Conservation (phyloP, 2,113 vertebrate species). For the Phalacrocorax carbo region DNA sequence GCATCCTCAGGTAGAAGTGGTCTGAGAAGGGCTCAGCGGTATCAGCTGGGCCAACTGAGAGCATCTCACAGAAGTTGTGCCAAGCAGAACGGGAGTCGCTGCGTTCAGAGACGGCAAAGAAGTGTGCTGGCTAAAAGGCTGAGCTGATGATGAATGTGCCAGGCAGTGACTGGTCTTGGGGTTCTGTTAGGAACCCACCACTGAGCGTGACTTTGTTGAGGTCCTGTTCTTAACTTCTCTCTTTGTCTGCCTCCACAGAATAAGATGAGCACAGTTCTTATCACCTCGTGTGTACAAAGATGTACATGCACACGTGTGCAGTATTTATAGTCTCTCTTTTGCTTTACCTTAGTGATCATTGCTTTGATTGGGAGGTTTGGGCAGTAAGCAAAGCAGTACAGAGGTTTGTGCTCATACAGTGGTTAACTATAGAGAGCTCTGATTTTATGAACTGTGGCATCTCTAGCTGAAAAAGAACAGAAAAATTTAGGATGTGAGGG, state of each 20-base stretch:
- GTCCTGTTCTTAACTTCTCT: not conserved
- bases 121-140: not conserved
- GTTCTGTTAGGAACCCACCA: not conserved
- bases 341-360: not conserved
- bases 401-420: not conserved
- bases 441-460: not conserved
- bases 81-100: not conserved
- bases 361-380: not conserved
- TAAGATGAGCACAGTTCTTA: not conserved
- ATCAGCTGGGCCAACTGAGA: not conserved
- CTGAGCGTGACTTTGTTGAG: not conserved
- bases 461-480: not conserved
- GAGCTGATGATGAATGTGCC: not conserved
- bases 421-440: not conserved
- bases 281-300: not conserved
- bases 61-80: not conserved
- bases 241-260: not conserved
- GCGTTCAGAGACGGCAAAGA: not conserved
- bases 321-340: not conserved
- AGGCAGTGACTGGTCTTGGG: not conserved
- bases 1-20: not conserved
- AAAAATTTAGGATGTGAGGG: not conserved
- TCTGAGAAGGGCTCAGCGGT: not conserved
- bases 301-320: fast-evolving
- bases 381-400: not conserved